These are phyloP conservation scores for Ceyx cyanopectus DNA, from an alignment of 2,113 vertebrate genomes.

Conservation along the genomic window DNA sequence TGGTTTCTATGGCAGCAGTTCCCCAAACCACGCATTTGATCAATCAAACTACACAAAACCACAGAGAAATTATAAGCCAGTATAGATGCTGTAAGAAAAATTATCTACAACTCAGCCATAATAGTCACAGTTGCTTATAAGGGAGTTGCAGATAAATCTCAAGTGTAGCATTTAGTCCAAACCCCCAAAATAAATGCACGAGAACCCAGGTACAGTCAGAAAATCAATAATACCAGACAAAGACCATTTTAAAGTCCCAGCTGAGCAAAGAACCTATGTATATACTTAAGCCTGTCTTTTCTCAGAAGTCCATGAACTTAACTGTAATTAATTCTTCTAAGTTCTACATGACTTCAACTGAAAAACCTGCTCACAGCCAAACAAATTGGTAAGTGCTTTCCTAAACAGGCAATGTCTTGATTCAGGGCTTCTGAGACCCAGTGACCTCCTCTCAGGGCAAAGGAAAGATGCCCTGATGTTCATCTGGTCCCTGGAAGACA, in stretches of 20 bases:
- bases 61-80: slow-evolving; percentile 13
- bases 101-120: not conserved
- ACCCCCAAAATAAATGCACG: not conserved
- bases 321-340: not conserved
- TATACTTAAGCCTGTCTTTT: not conserved
- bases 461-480: not conserved
- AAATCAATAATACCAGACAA: not conserved
- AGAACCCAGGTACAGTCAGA: not conserved
- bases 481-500: not conserved
- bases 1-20: slow-evolving; percentile 28
- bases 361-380: not conserved
- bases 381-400: not conserved
- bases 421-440: not conserved
- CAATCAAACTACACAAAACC: not conserved
- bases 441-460: not conserved
- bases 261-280: not conserved
- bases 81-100: not conserved
- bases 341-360: not conserved
- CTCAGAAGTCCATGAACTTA: not conserved
- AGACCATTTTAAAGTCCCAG: not conserved
- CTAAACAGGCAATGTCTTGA: not conserved
- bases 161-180: not conserved
- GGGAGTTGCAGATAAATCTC: not conserved
- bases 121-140: not conserved
- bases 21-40: not conserved